These are phyloP conservation scores for Lucifuga dentata DNA, from an alignment of 2,113 vertebrate species.

Conservation along the genomic window DNA sequence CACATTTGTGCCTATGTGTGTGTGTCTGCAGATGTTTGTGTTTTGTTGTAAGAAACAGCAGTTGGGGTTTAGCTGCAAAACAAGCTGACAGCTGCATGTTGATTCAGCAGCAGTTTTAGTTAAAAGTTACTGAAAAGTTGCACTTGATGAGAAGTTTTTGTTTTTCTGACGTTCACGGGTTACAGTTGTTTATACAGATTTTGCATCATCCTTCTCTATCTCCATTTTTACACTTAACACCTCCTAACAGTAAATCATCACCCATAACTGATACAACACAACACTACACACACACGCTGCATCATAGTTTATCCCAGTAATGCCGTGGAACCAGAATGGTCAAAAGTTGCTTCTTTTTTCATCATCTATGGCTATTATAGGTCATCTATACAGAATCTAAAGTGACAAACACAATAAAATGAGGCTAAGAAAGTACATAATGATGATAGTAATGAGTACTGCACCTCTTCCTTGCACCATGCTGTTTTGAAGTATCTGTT, in stretches of 20 bases:
- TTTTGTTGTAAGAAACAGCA: constrained; percentile 1
- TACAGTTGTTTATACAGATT: not conserved
- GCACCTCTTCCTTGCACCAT: constrained; percentile 88
- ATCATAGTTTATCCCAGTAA: no score
- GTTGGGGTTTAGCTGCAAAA: constrained; percentile 9
- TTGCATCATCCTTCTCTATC: not conserved
- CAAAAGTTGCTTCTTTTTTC: no score
- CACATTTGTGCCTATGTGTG: not conserved
- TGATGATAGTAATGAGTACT: not conserved
- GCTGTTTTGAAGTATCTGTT: constrained; percentile 94
- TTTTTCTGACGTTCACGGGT: not conserved
- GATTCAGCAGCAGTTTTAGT: constrained; percentile 23
- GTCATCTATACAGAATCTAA: no score
- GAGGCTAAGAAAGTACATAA: no score
- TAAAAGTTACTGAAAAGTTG: constrained; percentile 1
- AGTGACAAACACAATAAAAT: no score
- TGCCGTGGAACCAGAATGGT: no score
- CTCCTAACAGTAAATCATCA: no score
- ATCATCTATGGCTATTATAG: no score
- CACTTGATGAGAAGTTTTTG: not conserved
- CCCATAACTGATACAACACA: no score
- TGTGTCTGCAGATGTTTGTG: constrained; percentile 13
- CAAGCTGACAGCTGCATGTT: constrained; percentile 40
- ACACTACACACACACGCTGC: no score
- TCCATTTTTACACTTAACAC: no score